Percentiles rank a stretch among this genome's conserved stretches.
These are phyloP conservation scores for Drosophila flavopinicola DNA, from an alignment of 2,888 invertebrate genomes.

Conservation along the genomic window DNA sequence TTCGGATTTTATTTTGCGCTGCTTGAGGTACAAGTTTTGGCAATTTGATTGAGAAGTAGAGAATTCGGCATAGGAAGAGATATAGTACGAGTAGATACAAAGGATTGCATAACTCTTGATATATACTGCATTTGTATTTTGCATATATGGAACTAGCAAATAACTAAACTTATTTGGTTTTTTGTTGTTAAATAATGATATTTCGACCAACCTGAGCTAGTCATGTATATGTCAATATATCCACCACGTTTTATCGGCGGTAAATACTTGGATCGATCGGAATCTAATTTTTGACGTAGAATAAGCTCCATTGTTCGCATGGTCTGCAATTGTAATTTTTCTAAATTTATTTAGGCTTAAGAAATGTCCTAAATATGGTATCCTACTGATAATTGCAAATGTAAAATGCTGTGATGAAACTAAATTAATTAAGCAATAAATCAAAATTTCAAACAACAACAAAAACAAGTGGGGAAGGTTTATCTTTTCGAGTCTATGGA, in stretches of 20 bases:
- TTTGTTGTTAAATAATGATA: conserved; percentile 20
- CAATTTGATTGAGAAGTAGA: conserved; percentile 50
- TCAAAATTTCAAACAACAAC: too few species aligned
- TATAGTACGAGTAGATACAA: conserved; percentile 39
- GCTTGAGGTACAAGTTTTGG: conserved; percentile 54
- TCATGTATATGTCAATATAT: conserved; percentile 92
- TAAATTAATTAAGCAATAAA: conserved; percentile 17
- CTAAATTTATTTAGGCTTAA: conserved; percentile 15
- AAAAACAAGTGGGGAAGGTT: too few species aligned
- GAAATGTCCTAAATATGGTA: conserved; percentile 7
- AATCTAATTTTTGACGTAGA: conserved; percentile 89
- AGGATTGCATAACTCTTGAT: conserved; percentile 45
- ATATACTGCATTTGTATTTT: conserved; percentile 42
- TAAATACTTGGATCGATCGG: conserved; percentile 91
- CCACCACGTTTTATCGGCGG: conserved; percentile 93
- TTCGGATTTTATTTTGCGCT: conserved; percentile 27
- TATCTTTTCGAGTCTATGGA: too few species aligned
- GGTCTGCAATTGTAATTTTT: conserved; percentile 85
- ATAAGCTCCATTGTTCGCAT: conserved; percentile 91
- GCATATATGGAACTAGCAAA: conserved; percentile 50
- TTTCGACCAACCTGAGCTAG: conserved; percentile 91
- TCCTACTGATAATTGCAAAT: conserved; percentile 23
- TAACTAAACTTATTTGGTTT: conserved; percentile 43
- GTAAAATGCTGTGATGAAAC: conserved; percentile 3
- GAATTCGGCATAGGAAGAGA: conserved; percentile 52